Conservation (phyloP, 2,888 invertebrate genomes). For the Thumatha senex region DNA sequence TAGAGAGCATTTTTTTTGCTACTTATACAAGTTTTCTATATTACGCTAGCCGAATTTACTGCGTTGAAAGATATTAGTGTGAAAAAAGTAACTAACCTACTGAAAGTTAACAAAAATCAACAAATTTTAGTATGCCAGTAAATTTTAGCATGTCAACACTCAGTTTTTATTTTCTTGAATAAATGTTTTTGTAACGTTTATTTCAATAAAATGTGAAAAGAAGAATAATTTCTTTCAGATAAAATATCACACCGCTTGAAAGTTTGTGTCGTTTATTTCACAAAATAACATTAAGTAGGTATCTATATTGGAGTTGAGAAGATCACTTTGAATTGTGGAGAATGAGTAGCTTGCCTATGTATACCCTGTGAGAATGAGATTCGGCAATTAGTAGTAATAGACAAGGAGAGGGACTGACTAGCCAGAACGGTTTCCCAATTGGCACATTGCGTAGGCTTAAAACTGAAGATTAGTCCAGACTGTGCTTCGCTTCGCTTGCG, state of each 20-base stretch:
- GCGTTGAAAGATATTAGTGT: not conserved
- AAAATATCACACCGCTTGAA: conserved; percentile 16
- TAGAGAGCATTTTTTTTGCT: too few relatives aligned
- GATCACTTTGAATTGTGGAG: not conserved
- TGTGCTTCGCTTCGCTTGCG: too few relatives aligned
- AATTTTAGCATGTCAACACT: conserved; percentile 29
- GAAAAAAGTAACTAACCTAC: not conserved
- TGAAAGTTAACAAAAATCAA: not conserved
- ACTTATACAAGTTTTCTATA: too few relatives aligned
- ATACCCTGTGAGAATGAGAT: too few relatives aligned
- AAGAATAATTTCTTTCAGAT: conserved; percentile 17
- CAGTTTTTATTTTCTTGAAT: conserved; percentile 18
- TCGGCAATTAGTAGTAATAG: too few relatives aligned
- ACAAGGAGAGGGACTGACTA: too few relatives aligned
- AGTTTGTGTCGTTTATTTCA: not conserved
- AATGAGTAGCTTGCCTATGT: too few relatives aligned
- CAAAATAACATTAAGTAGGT: not conserved
- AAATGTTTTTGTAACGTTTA: conserved; percentile 25
- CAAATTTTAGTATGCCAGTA: conserved; percentile 24
- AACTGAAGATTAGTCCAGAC: too few relatives aligned
- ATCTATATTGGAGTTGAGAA: not conserved
- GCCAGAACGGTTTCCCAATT: too few relatives aligned
- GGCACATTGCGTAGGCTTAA: too few relatives aligned
- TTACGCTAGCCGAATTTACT: too few relatives aligned
- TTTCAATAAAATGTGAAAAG: conserved; percentile 13